These are phyloP conservation scores for Guaruba guarouba DNA, from an alignment of 2,113 vertebrate genomes.

Conservation along the genomic window DNA sequence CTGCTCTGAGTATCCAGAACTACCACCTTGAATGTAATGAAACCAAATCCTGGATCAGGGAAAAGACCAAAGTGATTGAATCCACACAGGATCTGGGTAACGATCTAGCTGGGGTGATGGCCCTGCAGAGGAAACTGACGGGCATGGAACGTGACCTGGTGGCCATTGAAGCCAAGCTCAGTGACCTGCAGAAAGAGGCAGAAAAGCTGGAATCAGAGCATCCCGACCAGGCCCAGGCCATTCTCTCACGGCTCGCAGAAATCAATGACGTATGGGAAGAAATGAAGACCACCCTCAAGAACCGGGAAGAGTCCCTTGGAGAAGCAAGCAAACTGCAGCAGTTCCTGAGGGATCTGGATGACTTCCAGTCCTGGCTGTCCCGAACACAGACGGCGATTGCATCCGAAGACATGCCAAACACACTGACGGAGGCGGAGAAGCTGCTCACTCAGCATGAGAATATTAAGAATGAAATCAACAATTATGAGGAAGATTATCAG, in stretches of 20 bases:
- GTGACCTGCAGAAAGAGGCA: constrained; percentile 91
- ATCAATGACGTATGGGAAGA: constrained; percentile 94
- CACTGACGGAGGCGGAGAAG: constrained; percentile 93
- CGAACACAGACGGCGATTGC: constrained; percentile 95
- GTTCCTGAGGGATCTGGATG: constrained; percentile 94
- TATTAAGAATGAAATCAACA: constrained; percentile 96
- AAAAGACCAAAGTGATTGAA: constrained; percentile 99
- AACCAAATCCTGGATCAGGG: constrained; percentile 99
- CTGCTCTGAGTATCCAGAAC: constrained; percentile 96
- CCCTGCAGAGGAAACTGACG: constrained; percentile 95
- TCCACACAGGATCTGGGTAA: constrained; percentile 98
- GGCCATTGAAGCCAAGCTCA: constrained; percentile 94
- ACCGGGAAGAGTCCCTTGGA: constrained; percentile 93
- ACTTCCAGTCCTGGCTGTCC: constrained; percentile 98
- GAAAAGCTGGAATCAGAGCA: constrained; percentile 89
- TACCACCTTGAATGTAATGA: constrained; percentile 98
- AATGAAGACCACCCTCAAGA: constrained; percentile 94
- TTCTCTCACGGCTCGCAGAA: constrained; percentile 88
- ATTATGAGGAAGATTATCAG: constrained; percentile 98
- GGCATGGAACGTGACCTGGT: constrained; percentile 97
- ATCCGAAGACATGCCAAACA: constrained; percentile 98
- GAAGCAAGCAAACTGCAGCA: constrained; percentile 99
- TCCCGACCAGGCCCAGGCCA: constrained; percentile 92
- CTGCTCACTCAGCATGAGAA: constrained; percentile 94
- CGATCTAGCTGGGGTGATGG: constrained; percentile 95